phyloP scores from a whole-genome alignment of 2,888 invertebrate species.

The Cristatella mucedo region DNA sequence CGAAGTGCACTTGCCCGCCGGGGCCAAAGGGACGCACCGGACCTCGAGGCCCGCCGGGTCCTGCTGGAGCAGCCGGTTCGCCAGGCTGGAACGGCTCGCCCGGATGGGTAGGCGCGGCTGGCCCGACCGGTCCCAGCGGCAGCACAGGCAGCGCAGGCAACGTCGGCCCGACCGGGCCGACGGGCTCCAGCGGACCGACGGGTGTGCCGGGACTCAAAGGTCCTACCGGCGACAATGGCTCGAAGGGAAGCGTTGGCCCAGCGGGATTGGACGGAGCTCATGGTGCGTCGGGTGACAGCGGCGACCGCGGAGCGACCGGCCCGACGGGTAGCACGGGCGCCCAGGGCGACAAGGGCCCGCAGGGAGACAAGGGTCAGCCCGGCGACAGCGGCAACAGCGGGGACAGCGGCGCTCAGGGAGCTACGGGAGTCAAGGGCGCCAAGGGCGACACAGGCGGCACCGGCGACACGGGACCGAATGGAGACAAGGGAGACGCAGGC shows the following conservation, averaged over 20 bases:
- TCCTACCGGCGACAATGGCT: constrained; percentile 5
- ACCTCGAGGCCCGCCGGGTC: constrained; percentile 17
- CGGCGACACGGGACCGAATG: constrained; percentile 5
- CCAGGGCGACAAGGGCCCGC: neutral
- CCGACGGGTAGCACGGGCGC: constrained; percentile 3
- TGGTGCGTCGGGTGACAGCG: neutral
- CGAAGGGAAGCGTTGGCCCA: constrained; percentile 3
- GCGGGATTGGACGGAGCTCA: constrained; percentile 8
- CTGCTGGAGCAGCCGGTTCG: no score
- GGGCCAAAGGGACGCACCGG: constrained; percentile 18
- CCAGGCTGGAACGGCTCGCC: no score
- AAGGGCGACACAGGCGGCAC: constrained; percentile 3
- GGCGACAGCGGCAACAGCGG: constrained; percentile 6
- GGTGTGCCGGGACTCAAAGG: constrained; percentile 9
- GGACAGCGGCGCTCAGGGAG: constrained; percentile 6
- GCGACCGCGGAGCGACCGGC: constrained; percentile 4
- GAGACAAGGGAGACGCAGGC: neutral
- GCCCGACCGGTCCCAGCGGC: neutral
- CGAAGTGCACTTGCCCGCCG: no score
- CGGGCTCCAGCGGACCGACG: constrained; percentile 10
- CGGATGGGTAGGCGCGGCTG: neutral
- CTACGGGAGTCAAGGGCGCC: no score
- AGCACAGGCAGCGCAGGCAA: constrained; percentile 4
- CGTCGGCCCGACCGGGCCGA: constrained; percentile 9
- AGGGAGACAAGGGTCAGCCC: neutral